Evolutionary conservation across 1,140 invertebrate genomes (phyloP), one percentile per base, ranked within the genome.

Genomic region (Wasmannia auropunctata): DNA sequence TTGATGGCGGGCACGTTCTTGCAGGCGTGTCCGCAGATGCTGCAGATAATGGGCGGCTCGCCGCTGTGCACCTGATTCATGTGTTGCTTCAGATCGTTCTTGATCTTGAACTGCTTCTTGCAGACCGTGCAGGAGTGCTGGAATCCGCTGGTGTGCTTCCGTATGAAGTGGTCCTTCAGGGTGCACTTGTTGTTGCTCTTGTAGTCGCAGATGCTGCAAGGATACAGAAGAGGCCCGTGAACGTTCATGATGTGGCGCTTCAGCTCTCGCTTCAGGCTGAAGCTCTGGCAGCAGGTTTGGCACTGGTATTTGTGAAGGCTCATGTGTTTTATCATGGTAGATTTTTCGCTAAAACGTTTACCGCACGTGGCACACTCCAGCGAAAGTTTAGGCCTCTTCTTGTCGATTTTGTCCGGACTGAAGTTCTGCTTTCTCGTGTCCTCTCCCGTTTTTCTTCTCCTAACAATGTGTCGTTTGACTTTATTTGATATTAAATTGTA

Each of bases 111-210:
- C 28, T 91, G 80, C 49, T 94, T 94, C 10, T 87, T 91, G 70
- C 95, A 95, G 1, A 79, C 67, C 0, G 89, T 81, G 74, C 94
- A 95, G 0, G 76, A 70, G 62, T 93, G 93, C 0, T 90, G 88
- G 49, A 87, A 91, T 4, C 67, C 87, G 49, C 60, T 88, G 11
- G 92, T 92, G 83, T 94, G 93, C 46, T 88, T 80, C 0, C 90
- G 43, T 14, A 93, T 88, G 31, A 96, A 95, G 88, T 97, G 96
- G 11, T 96, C 96, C 63, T 96, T 95, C 5, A 96, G 86, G 43
- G 96, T 96, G 49, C 87, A 86, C 25, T 88, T 91, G 63, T 91
- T 91, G 28, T 94, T 95, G 69, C 95, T 96, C 88, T 96, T 95
- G 87, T 95, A 95, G 0, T 92, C 89, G 80, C 92, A 93, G 19